A percentile compares a stretch with the other conserved stretches of the same genome.
Conservation (phyloP, 2,888 invertebrate species). For the Tenthredo distinguenda region DNA sequence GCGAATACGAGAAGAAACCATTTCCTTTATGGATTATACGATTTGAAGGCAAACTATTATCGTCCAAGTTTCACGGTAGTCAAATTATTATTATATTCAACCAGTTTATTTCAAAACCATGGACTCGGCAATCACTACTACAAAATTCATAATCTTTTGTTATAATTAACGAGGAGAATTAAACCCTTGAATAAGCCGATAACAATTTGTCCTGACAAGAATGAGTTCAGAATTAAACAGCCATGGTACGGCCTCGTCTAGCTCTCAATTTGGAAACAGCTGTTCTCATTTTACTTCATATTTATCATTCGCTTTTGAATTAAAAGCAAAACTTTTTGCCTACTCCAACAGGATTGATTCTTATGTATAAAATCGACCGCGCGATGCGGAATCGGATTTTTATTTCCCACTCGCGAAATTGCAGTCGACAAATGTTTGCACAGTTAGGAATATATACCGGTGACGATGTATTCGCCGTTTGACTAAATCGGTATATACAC, state of each 20-base stretch:
- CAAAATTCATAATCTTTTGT: background rate
- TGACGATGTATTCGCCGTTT: slow-evolving; percentile 1
- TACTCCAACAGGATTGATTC: background rate
- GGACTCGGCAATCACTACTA: background rate
- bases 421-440: slow-evolving; percentile 45
- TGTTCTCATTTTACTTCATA: background rate
- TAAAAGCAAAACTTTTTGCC: background rate
- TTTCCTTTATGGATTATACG: background rate
- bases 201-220: background rate
- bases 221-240: background rate
- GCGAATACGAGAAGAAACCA: background rate
- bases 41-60: slow-evolving; percentile 4
- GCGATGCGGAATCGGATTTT: background rate
- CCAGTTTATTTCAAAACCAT: background rate
- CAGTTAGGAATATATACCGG: background rate
- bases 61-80: background rate
- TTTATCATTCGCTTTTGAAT: background rate
- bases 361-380: background rate
- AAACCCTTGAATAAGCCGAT: background rate
- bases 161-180: slow-evolving; percentile 17
- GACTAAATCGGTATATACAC: slow-evolving; percentile 42
- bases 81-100: background rate
- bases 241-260: background rate
- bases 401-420: background rate
- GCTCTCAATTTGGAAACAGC: background rate